Evolutionary conservation across 1,140 invertebrate species (phyloP).

Genomic region (Solen grandis): DNA sequence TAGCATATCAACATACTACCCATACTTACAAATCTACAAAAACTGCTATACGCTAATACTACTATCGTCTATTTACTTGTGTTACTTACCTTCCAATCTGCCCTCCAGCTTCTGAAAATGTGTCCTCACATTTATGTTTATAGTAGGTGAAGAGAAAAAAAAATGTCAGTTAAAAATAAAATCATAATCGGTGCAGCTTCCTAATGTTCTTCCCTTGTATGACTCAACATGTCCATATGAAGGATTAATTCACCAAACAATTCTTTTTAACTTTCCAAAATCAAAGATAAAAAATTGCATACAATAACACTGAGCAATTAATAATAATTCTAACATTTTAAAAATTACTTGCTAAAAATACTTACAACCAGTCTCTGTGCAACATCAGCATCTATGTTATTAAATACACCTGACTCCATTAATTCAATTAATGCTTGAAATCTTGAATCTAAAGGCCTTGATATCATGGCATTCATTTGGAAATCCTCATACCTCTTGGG

Average conservation of each 20-base stretch:
- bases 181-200: not conserved
- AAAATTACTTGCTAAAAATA: not conserved
- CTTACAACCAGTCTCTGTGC: not conserved
- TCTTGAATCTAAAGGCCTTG: not conserved
- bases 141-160: not conserved
- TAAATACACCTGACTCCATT: conserved; percentile 11
- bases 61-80: not conserved
- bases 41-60: not conserved
- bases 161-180: not conserved
- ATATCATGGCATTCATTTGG: not conserved
- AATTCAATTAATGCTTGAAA: not conserved
- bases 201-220: not conserved
- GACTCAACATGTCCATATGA: not conserved
- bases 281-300: no score
- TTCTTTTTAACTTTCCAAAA: no score
- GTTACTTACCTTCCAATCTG: not conserved
- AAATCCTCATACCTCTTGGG: not conserved
- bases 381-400: conserved; percentile 2
- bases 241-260: no score
- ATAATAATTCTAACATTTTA: no score
- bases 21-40: not conserved
- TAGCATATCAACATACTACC: not conserved
- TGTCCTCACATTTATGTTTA: not conserved
- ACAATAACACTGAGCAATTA: no score
- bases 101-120: not conserved